Evolutionary conservation across 2,797 vertebrate genomes (phyloP).

Genomic region (Scarus forsteni): DNA sequence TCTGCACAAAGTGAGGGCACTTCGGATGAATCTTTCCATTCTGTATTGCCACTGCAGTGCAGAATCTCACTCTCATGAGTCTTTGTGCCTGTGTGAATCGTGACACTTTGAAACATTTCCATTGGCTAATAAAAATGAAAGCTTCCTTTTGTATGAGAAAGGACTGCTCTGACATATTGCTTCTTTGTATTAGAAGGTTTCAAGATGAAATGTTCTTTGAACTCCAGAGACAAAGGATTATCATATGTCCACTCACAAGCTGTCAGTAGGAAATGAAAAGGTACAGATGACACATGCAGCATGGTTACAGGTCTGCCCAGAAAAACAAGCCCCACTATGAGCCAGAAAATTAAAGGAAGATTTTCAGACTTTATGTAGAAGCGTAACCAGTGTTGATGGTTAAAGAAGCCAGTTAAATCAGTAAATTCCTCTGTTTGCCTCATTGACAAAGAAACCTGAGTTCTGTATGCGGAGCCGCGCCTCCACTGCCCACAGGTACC

Average conservation of each 20-base stretch:
- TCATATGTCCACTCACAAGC: conserved; percentile 1
- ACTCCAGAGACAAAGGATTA: conserved; percentile 14
- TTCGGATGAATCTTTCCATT: conserved; percentile 18
- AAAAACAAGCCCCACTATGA: too few relatives aligned
- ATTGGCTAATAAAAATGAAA: conserved; percentile 6
- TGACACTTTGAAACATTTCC: conserved; percentile 10
- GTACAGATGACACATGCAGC: conserved; percentile 9
- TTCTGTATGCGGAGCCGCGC: neutral
- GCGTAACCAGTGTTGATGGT: neutral
- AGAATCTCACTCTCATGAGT: conserved; percentile 16
- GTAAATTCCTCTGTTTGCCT: neutral
- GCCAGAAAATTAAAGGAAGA: neutral
- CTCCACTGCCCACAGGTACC: neutral
- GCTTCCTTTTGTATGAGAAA: conserved; percentile 6
- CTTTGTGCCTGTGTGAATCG: conserved; percentile 15
- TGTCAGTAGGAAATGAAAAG: conserved; percentile 15
- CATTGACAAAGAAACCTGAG: neutral
- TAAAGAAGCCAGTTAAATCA: neutral
- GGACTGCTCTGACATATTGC: conserved; percentile 8
- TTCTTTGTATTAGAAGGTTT: neutral
- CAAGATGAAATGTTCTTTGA: conserved; percentile 13
- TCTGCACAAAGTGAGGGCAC: conserved; percentile 14
- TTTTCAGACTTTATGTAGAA: neutral
- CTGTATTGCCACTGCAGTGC: neutral
- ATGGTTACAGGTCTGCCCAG: neutral